Evolutionary conservation across 2,888 invertebrate species (phyloP).

Genomic region (Sphaeridia pumilis): DNA sequence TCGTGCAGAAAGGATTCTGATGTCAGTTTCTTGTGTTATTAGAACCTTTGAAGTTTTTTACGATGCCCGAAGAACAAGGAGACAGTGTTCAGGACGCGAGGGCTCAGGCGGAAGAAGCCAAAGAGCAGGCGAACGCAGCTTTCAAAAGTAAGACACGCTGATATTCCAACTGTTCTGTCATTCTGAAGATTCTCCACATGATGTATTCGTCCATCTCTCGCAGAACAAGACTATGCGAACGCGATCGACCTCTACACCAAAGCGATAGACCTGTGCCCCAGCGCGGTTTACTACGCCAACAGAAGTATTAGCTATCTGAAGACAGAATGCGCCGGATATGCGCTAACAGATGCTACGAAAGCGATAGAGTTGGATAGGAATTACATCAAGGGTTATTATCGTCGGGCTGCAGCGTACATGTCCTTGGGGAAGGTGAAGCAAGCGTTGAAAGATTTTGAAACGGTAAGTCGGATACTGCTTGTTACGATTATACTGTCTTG

Average conservation of each 20-base stretch:
- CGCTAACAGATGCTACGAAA: slow-evolving; percentile 78
- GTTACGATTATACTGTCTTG: slow-evolving; percentile 1
- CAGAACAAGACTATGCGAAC: slow-evolving; percentile 79
- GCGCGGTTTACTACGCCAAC: slow-evolving; percentile 85
- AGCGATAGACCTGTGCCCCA: slow-evolving; percentile 77
- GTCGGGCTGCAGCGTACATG: slow-evolving; percentile 94
- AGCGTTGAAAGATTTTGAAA: slow-evolving; percentile 93
- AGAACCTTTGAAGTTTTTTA: neutral
- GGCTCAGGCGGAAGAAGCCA: slow-evolving; percentile 24
- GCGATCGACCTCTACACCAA: slow-evolving; percentile 73
- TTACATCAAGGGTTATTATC: slow-evolving; percentile 93
- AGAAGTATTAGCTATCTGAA: slow-evolving; percentile 84
- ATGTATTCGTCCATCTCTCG: slow-evolving; percentile 38
- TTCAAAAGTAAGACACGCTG: slow-evolving; percentile 28
- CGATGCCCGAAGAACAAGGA: slow-evolving; percentile 5
- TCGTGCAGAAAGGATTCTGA: no score
- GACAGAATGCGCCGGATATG: slow-evolving; percentile 90
- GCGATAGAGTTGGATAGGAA: slow-evolving; percentile 78
- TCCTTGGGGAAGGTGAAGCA: slow-evolving; percentile 93
- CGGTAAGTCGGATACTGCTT: slow-evolving; percentile 52
- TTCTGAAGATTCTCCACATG: neutral
- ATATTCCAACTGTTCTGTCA: neutral
- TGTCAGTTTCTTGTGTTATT: no score
- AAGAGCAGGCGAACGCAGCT: slow-evolving; percentile 29
- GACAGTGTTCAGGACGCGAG: neutral